Evolutionary conservation across 2,888 invertebrate genomes (phyloP), one percentile per base, ranked within the genome.

Genomic region (Nemotelus pantherinus): DNA sequence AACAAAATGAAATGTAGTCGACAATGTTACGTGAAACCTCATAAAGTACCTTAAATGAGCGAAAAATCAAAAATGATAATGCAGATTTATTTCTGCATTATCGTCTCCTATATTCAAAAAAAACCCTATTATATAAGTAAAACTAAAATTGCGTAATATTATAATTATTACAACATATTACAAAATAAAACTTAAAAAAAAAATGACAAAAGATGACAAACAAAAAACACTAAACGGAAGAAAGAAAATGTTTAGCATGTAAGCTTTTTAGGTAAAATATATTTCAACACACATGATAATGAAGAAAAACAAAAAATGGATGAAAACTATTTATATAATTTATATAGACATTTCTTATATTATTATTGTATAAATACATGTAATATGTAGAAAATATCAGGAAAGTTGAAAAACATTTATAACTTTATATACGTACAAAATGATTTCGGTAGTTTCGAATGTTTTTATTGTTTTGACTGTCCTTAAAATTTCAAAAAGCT

Each of bases 1-100:
- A 76, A 55, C 39, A 58, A 65, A 67, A 57, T 67, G 55, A 67
- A 76, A 76, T 39, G n/a, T 57, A 68, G 47, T 74, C 1, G 44
- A 58, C 64, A 64, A 79, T 65, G 43, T 48, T 65, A 77, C 60
- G 53, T 77, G 41, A 67, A 67, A 76, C 65, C 45, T 50, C 78
- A n/a, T 53, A 75, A 78, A 77, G 80, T 80, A 80, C 80, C 80
- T 80, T 80, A 78, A 78, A 78, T 77, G 80, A 80, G 80, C 80
- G 74, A 65, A 77, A 78, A 80, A 80, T 80, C 80, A 80, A 80
- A 79, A 80, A 76, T 53, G 76, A 76, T 58, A 77, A 78, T 72
- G 76, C 47, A 77, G 63, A 71, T 47, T 77, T 74, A 77, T 77
- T 77, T 58, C 64, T 57, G 63, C 6, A 60, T 65, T 53, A 43